These are phyloP conservation scores for Falcunculus frontatus DNA, from an alignment of 2,113 vertebrate species.

Conservation along the genomic window DNA sequence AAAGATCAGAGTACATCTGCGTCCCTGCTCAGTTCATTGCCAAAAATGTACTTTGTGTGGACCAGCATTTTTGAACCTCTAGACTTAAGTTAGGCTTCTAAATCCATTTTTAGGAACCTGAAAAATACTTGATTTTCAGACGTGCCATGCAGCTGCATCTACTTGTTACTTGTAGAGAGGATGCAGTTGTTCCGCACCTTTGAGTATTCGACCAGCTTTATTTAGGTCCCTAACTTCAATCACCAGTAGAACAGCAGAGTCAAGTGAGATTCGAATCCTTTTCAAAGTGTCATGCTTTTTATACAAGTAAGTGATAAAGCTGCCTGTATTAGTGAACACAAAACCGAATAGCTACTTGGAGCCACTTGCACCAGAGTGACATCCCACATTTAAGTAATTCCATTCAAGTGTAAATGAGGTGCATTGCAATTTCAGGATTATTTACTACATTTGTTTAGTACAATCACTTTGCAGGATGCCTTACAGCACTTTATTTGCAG, in stretches of 20 bases:
- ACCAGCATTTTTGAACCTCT: background rate
- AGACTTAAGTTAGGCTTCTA: background rate
- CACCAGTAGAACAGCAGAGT: background rate
- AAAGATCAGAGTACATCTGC: background rate
- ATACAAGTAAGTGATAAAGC: background rate
- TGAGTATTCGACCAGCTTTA: background rate
- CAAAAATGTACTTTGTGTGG: background rate
- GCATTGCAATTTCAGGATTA: slow-evolving; percentile 29
- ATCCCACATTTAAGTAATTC: slow-evolving; percentile 20
- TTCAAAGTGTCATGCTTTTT: background rate
- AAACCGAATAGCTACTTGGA: background rate
- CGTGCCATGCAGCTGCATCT: background rate
- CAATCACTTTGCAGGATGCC: slow-evolving; percentile 22
- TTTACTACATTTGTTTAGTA: slow-evolving; percentile 46
- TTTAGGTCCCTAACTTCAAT: background rate
- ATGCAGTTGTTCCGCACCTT: background rate
- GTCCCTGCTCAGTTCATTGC: background rate
- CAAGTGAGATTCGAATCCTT: background rate
- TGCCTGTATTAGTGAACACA: background rate
- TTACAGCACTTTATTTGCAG: background rate
- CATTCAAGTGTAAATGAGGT: slow-evolving; percentile 44
- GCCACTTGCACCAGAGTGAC: background rate
- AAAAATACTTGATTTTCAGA: background rate
- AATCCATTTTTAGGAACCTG: background rate
- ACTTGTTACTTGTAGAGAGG: background rate